Base-by-base conservation (phyloP, 1,140 invertebrate species). In the Nomia melanderi region DNA sequence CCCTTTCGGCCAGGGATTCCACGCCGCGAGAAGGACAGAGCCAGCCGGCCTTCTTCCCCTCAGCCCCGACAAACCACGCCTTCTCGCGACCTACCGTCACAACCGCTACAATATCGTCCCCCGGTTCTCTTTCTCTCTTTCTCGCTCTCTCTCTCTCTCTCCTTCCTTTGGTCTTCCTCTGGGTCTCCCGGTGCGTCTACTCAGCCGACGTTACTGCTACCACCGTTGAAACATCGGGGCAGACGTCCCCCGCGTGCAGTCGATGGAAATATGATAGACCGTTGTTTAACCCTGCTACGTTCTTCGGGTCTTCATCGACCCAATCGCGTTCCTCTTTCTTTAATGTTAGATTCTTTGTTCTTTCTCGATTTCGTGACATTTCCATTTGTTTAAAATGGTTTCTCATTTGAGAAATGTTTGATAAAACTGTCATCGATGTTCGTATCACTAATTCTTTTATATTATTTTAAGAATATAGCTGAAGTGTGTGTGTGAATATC, bases 231-330 rank as follows among this genome's bases (percentile, higher is more conserved):
- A 79, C 80, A 60, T 77, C 11, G 23, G 77, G 41, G n/a, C n/a
- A n/a, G 54, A 80, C 63, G 54, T 75, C 71, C 63, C 66, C 74
- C 53, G 41, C 23, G 27, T 53, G 36, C 54, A 87, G 80, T 81
- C 81, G 84, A 86, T 86, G 81, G 75, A 83, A 85, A 88, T 88
- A 83, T 86, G 83, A 87, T 81, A 81, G 81, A 77, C 50, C n/a
- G n/a, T n/a, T n/a, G n/a, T n/a, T n/a, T n/a, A n/a, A n/a, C n/a
- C n/a, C n/a, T n/a, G n/a, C n/a, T n/a, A n/a, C n/a, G n/a, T n/a
- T n/a, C n/a, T n/a, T n/a, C n/a, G n/a, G n/a, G n/a, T n/a, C n/a
- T n/a, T n/a, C n/a, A n/a, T n/a, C n/a, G n/a, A n/a, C n/a, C n/a
- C n/a, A n/a, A n/a, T n/a, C n/a, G n/a, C n/a, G n/a, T n/a, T n/a